Conservation (phyloP, 2,113 vertebrate species). For the Genyomyrus donnyi region DNA sequence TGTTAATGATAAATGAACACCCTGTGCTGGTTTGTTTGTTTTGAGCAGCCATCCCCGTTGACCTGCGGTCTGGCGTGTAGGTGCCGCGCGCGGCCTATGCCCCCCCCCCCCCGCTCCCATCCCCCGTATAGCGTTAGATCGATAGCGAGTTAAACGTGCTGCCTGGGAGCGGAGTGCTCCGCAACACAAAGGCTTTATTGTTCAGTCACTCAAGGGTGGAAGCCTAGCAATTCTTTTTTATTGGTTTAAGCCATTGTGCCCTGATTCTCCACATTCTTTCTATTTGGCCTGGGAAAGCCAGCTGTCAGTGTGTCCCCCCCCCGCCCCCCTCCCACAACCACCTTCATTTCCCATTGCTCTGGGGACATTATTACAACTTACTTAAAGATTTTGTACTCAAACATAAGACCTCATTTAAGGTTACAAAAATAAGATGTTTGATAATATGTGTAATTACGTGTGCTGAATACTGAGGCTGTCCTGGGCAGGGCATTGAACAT, state of each 20-base stretch:
- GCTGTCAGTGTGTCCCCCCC: slow-evolving; percentile 7
- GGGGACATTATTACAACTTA: slow-evolving; percentile 19
- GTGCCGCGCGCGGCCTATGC: slow-evolving; percentile 14
- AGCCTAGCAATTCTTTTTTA: slow-evolving; percentile 38
- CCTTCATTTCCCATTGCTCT: slow-evolving; percentile 15
- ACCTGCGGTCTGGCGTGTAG: slow-evolving; percentile 13
- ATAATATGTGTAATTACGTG: not conserved
- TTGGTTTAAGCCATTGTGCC: slow-evolving; percentile 40
- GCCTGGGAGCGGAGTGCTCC: slow-evolving; percentile 34
- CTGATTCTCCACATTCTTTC: slow-evolving; percentile 25
- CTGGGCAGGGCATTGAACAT: not conserved
- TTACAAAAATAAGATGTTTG: not conserved
- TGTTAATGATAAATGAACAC: slow-evolving; percentile 19
- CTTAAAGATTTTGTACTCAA: not conserved
- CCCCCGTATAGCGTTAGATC: slow-evolving; percentile 29
- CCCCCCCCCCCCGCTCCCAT: slow-evolving; percentile 2
- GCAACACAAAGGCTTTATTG: slow-evolving; percentile 38
- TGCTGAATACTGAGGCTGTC: not conserved
- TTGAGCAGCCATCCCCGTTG: slow-evolving; percentile 25
- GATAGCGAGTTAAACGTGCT: slow-evolving; percentile 40
- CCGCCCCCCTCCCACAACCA: not conserved
- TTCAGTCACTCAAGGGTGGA: slow-evolving; percentile 37
- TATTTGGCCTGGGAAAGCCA: slow-evolving; percentile 22
- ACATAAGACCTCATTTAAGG: not conserved
- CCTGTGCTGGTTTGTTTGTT: slow-evolving; percentile 23